Conservation (phyloP, 2,797 vertebrate species). For the Hypotaenidia philippensis region DNA sequence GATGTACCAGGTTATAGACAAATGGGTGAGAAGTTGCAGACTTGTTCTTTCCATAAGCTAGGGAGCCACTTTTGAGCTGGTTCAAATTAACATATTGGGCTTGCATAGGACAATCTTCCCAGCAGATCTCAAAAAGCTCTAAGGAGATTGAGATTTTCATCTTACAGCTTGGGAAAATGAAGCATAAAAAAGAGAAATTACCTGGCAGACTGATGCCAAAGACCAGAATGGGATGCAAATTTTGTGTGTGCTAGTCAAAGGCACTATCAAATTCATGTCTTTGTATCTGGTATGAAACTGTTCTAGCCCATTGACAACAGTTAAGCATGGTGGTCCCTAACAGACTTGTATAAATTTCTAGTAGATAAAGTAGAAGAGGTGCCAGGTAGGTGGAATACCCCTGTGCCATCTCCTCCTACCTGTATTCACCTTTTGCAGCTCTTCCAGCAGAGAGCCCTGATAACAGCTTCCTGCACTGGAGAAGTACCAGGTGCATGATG, state of each 20-base stretch:
- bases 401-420: background rate
- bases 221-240: background rate
- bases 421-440: fast-evolving
- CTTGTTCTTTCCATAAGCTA: background rate
- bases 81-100: background rate
- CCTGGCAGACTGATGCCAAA: background rate
- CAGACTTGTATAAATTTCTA: background rate
- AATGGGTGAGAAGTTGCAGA: background rate
- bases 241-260: background rate
- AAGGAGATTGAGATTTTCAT: background rate
- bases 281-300: background rate
- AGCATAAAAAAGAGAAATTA: background rate
- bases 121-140: background rate
- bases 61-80: background rate
- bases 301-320: background rate
- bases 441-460: background rate
- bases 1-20: background rate
- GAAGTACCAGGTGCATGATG: background rate
- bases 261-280: background rate
- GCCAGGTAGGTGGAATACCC: background rate
- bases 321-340: background rate
- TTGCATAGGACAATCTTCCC: background rate
- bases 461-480: background rate
- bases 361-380: background rate
- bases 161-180: background rate